Evolutionary conservation across 2,113 vertebrate genomes (phyloP), one percentile per base, ranked within the genome.

Genomic region (Scomber japonicus): DNA sequence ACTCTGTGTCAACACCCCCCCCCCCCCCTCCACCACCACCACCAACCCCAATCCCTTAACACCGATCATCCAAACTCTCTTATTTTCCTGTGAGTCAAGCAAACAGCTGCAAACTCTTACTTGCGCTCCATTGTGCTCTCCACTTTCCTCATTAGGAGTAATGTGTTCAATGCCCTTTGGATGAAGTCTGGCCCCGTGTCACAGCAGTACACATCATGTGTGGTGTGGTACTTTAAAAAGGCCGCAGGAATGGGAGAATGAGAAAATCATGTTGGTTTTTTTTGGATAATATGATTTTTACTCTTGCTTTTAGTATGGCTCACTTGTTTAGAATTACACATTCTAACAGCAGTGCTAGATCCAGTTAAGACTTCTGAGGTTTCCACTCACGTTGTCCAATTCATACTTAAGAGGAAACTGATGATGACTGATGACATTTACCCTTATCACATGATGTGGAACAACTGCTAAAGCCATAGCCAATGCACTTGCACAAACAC

Each of bases 71-170:
- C 31, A 49, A 21, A 46, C 51, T 35, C 49, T 62, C 59, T 70
- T 24, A 17, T 82, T 86, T 88, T 77, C 76, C 44, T 74, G 54
- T 71, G 51, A 79, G 72, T 83, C 70, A 83, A 69, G 5, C 75
- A 80, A 85, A 88, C 87, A 86, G 87, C 87, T 88, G 87, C 70
- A 81, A 83, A 81, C 75, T 78, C 53, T 91, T 89, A 80, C 83
- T 84, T 83, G 51, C 8, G 55, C 71, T 71, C 60, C 53, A 68
- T 83, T 79, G 68, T 67, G 59, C 56, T 81, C 63, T 46, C 31
- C 10, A 57, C 77, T 78, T 80, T 72, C 62, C 78, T 86, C 69
- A 84, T 92, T 84, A 87, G 80, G 45, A 40, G 71, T 61, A 81
- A 82, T 77, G 71, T 65, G 74, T 77, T 73, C 50, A n/a, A 56